These are phyloP conservation scores for Tragulus kanchil DNA, from an alignment of 2,113 vertebrate genomes.

Conservation along the genomic window DNA sequence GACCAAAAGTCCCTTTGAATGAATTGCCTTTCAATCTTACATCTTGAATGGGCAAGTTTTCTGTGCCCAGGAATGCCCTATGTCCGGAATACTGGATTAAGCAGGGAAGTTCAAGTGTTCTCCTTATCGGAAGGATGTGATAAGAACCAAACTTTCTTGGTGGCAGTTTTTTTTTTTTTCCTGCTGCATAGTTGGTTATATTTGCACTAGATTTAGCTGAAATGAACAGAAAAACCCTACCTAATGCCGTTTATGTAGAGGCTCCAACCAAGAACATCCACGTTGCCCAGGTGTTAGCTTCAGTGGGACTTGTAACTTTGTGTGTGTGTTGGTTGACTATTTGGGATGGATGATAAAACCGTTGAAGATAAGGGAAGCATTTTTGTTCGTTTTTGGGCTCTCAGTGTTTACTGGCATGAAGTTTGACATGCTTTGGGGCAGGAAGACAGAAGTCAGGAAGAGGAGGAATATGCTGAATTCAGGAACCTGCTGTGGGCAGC, in stretches of 20 bases:
- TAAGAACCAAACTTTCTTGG: background rate
- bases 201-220: background rate
- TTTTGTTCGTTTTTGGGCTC: background rate
- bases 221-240: background rate
- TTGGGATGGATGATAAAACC: background rate
- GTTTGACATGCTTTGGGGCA: background rate
- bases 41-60: slow-evolving; percentile 13
- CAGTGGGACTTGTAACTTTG: background rate
- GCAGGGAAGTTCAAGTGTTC: background rate
- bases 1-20: background rate
- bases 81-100: background rate
- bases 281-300: background rate
- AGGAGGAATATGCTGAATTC: background rate
- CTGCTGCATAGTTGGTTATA: background rate
- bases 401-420: background rate
- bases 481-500: background rate
- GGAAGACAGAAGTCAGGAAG: background rate
- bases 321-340: background rate
- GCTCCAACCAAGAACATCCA: background rate
- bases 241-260: background rate
- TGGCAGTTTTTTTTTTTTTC: background rate
- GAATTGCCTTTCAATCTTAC: background rate
- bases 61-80: background rate
- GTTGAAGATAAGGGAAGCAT: background rate
- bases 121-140: background rate